Evolutionary conservation across 2,888 invertebrate genomes (phyloP), one percentile per base, ranked within the genome.

Genomic region (Odontothrips loti): DNA sequence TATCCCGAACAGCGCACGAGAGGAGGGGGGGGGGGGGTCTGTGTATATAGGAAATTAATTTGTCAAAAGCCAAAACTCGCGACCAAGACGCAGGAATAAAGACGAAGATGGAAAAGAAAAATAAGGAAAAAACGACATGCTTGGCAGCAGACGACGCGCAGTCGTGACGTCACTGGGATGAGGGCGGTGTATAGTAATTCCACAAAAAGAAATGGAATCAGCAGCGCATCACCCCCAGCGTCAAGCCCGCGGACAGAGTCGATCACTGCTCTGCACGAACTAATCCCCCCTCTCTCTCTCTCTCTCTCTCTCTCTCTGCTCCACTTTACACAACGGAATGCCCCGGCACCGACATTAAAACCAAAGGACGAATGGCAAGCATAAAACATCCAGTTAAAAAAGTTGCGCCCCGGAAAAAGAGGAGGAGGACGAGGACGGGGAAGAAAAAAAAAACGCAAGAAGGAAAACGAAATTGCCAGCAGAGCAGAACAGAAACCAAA

Each of bases 41-140:
- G n/a, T 68, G 68, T 63, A 8, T 68, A 68, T 68, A 68, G 68
- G 23, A 68, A 68, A 68, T 68, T 68, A 68, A 68, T 68, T 68
- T 68, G 68, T 68, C 68, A 68, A 68, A 23, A 68, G 68, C 68
- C 51, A 51, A 63, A 9, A 63, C n/a, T 23, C 9, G n/a, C 9
- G 23, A 23, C 68, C 11, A 23, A 11, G 4, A 4, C 10, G 63
- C 63, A n/a, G 63, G 63, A 63, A 63, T 63, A 63, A 63, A n/a
- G n/a, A 23, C 51, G 51, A 51, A 51, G 17, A 8, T 4, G 8
- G 1, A 68, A 68, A 68, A 68, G 51, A 23, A 23, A 20, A 68
- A 11, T 23, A 23, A 6, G 23, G 23, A 68, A 23, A 68, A 3
- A 9, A 63, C 20, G n/a, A n/a, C n/a, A 9, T n/a, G 63, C 20